A percentile compares a stretch with the other conserved stretches of the same genome.
Conservation (phyloP, 1,140 invertebrate genomes). For the Samia ricini region DNA sequence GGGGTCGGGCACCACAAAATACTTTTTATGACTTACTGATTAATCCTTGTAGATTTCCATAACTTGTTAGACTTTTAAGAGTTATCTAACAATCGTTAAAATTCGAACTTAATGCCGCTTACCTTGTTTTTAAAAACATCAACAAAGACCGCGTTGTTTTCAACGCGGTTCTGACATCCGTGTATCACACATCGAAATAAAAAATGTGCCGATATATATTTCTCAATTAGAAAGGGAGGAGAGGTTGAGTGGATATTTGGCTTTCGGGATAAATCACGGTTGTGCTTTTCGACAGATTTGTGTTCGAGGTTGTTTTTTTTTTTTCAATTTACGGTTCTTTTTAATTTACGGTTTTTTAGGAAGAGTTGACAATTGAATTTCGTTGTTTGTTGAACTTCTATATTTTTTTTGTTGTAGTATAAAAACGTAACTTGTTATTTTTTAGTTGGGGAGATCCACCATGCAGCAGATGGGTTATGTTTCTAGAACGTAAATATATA, state of each 20-base stretch:
- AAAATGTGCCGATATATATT: conserved; percentile 56
- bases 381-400: too few relatives aligned
- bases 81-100: not conserved
- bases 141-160: conserved; percentile 4
- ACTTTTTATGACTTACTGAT: too few relatives aligned
- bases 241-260: not conserved
- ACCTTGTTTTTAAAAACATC: conserved; percentile 5
- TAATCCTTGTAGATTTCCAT: too few relatives aligned
- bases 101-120: conserved; percentile 3
- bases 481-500: too few relatives aligned
- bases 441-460: too few relatives aligned
- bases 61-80: not conserved
- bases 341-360: not conserved
- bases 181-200: conserved; percentile 18
- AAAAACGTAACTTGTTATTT: too few relatives aligned
- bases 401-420: too few relatives aligned
- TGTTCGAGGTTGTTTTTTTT: not conserved
- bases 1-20: too few relatives aligned
- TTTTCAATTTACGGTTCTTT: not conserved
- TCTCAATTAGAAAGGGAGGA: conserved; percentile 41
- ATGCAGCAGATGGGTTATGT: too few relatives aligned
- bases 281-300: conserved; percentile 14
- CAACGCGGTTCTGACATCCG: conserved; percentile 15
- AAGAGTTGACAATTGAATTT: not conserved
- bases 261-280: conserved; percentile 21